Percentiles rank a stretch among this genome's conserved stretches.
Evolutionary conservation across 2,797 vertebrate genomes (phyloP).

Genomic region (Cheirogaleus major): DNA sequence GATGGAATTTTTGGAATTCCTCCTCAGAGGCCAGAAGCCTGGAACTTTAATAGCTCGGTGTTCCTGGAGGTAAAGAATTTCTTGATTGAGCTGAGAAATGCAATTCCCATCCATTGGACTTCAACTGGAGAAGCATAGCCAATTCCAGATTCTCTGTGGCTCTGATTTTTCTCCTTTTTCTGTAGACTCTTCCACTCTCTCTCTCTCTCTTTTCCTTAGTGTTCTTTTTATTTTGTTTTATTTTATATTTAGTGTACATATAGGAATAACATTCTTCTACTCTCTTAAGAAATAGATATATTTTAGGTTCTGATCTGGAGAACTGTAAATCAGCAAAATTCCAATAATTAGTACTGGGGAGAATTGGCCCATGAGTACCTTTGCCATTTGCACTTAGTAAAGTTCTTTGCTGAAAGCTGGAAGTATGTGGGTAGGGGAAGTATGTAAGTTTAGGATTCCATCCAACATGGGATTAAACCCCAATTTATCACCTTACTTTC

Average conservation of each 20-base stretch:
- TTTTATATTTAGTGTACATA: no score
- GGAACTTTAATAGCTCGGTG: constrained; percentile 25
- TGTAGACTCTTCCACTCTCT: neutral
- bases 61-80: constrained; percentile 41
- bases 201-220: no score
- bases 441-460: neutral
- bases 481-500: neutral
- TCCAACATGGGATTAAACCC: neutral
- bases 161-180: constrained; percentile 34
- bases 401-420: neutral
- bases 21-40: constrained; percentile 22
- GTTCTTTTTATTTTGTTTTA: no score
- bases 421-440: no score
- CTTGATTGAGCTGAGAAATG: constrained; percentile 59
- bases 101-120: constrained; percentile 21
- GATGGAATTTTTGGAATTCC: constrained; percentile 1
- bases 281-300: constrained; percentile 40
- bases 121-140: neutral
- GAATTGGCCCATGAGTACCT: neutral
- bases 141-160: neutral
- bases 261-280: neutral
- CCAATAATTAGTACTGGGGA: constrained; percentile 33
- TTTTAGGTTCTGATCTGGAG: constrained; percentile 24
- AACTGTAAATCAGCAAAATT: constrained; percentile 47
- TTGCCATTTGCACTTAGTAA: constrained; percentile 18